A percentile compares a stretch with the other conserved stretches of the same genome.
These are phyloP conservation scores for Drosophila ezoana DNA, from an alignment of 2,888 invertebrate species.

Conservation along the genomic window DNA sequence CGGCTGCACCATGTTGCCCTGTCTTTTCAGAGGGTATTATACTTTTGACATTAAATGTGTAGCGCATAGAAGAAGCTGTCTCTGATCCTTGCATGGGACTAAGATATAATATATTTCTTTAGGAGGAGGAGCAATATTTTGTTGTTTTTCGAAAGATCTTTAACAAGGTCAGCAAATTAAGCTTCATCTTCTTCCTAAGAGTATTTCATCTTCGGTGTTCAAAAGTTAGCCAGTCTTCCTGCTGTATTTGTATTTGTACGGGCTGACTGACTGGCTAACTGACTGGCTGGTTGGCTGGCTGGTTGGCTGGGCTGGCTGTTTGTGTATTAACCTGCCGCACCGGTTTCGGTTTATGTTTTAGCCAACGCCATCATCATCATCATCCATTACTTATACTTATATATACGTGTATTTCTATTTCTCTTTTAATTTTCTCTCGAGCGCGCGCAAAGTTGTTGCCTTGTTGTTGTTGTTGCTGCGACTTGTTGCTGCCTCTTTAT, in stretches of 20 bases:
- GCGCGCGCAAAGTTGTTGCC: slow-evolving; percentile 53
- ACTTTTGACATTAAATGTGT: not conserved
- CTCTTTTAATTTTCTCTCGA: slow-evolving; percentile 79
- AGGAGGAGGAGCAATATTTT: too few species aligned
- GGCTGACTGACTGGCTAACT: not conserved
- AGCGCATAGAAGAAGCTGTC: too few species aligned
- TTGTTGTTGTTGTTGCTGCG: slow-evolving; percentile 41
- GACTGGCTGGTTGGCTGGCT: slow-evolving; percentile 7
- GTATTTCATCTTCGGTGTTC: too few species aligned
- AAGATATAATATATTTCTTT: too few species aligned
- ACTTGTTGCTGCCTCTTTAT: slow-evolving; percentile 72
- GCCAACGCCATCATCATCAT: slow-evolving; percentile 70
- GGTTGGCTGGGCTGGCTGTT: slow-evolving; percentile 31
- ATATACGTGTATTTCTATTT: slow-evolving; percentile 73
- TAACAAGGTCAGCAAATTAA: too few species aligned
- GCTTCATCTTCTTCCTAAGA: too few species aligned
- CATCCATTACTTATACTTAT: slow-evolving; percentile 59
- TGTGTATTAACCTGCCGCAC: slow-evolving; percentile 82
- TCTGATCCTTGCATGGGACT: too few species aligned
- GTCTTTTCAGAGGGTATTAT: not conserved
- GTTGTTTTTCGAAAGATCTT: too few species aligned
- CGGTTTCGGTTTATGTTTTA: slow-evolving; percentile 83
- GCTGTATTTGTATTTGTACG: slow-evolving; percentile 14
- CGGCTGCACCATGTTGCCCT: slow-evolving; percentile 6
- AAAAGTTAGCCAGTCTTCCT: too few species aligned